Evolutionary conservation across 2,797 vertebrate genomes (phyloP), one percentile per base, ranked within the genome.

Genomic region (Echeneis naucrates): DNA sequence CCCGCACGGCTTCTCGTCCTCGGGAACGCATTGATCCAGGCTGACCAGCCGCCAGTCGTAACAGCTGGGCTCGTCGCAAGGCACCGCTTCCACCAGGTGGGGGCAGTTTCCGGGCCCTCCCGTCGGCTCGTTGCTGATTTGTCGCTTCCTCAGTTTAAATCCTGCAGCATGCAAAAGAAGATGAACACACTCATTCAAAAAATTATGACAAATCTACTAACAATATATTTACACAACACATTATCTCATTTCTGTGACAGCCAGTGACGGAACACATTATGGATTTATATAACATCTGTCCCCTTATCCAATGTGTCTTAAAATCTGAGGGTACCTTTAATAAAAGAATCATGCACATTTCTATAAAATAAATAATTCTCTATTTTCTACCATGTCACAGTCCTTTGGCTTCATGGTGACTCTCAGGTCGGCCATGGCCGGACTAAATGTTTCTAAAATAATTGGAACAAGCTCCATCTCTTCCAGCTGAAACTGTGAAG

Each of bases 31-130:
- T 51, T 92, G 92, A 35, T 96, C 95, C 27, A 99, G 88, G 35
- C 92, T 85, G 8, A 90, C 68, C 38, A 96, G 89, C 48, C 89
- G 93, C 98, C 98, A 99, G 52, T 93, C 89, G 5, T 95, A 97
- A 78, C 98, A 99, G 16, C 92, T 93, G 12, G 98, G 97, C 37
- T 99, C 97, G 4, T 99, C 98, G 64, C 98, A 99, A 0, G 97
- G 97, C 73, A 98, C 94, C 40, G 96, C 97, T 94, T 99, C 98
- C 88, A 96, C 88, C 52, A 98, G 94, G 85, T 99, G 97, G 2
- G 97, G 97, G 75, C 98, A 99, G 93, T 92, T 97, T 19, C 96
- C 96, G 0, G 93, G 93, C 0, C 93, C 94, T 16, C 97, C 97
- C 0, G 96, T 96, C 0, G 98, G 97, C 80, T 96, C 92, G 58